Evolutionary conservation across 1,140 invertebrate genomes (phyloP), one percentile per base, ranked within the genome.

Genomic region (Polypedilum vanderplanki): DNA sequence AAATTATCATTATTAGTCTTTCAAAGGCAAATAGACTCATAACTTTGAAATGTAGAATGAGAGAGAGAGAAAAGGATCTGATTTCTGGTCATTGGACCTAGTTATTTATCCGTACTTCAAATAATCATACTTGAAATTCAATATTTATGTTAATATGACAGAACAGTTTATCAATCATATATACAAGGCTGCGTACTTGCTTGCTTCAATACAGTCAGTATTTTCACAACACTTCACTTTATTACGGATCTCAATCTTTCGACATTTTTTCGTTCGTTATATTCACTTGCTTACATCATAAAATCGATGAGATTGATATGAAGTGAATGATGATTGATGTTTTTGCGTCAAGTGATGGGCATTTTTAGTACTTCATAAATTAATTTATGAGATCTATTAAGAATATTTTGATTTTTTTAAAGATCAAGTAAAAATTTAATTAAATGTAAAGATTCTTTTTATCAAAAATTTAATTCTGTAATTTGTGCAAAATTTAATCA

Each of bases 1-100:
- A 57, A 57, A 57, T 57, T 57, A 57, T 57, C n/a, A n/a, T 57
- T 57, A 57, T 57, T 57, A 57, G 46, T 57, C 46, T 57, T 57
- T 57, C n/a, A 57, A 57, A 57, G 12, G 46, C n/a, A 57, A 57
- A 57, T 57, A 57, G 46, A 57, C 12, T 57, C 12, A 33, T 33
- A 33, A 33, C 24, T 3, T 33, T 33, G 24, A n/a, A n/a, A n/a
- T n/a, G n/a, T n/a, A n/a, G n/a, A 57, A 57, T 57, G 46, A 57
- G 3, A 57, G 5, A 33, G n/a, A 12, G 46, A 12, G 12, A 12
- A 4, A 15, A 57, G 46, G 46, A 57, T 57, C 46, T n/a, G 0
- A 57, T 57, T 57, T 57, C 46, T 57, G 46, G 12, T 15, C 12
- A 57, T 57, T 57, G 46, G 46, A 57, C 46, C 46, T 57, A 57